These are phyloP conservation scores for Campoplex capitator DNA, from an alignment of 2,888 invertebrate species.

Conservation along the genomic window DNA sequence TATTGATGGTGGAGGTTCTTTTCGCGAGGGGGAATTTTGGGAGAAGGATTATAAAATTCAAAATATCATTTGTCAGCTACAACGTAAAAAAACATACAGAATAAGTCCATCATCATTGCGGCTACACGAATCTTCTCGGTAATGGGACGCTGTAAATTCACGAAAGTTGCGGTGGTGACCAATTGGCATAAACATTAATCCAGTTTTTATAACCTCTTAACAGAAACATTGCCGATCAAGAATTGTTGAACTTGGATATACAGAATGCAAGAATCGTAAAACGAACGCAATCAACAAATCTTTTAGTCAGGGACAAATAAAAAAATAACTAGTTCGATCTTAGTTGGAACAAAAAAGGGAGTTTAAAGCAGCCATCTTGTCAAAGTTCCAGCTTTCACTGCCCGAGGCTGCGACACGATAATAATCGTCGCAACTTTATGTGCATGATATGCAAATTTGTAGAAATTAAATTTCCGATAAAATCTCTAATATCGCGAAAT, in stretches of 20 bases:
- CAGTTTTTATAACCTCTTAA: background rate
- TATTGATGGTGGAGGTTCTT: slow-evolving; percentile 66
- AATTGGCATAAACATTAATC: background rate
- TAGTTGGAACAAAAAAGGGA: background rate
- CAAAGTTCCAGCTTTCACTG: background rate
- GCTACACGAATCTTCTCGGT: background rate
- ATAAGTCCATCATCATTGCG: background rate
- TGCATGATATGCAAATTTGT: slow-evolving; percentile 24
- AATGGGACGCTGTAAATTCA: background rate
- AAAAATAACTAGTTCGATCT: background rate
- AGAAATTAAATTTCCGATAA: background rate
- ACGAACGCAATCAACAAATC: background rate
- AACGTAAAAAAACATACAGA: slow-evolving; percentile 59
- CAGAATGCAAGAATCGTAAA: background rate
- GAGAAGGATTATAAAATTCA: slow-evolving; percentile 68
- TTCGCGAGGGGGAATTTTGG: slow-evolving; percentile 67
- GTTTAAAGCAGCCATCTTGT: background rate
- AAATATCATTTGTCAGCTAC: slow-evolving; percentile 2
- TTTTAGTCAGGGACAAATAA: background rate
- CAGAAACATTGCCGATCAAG: background rate
- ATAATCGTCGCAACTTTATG: background rate
- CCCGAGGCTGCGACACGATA: background rate
- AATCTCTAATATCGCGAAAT: background rate
- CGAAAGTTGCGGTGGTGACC: background rate
- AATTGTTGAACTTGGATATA: background rate